Evolutionary conservation across 2,113 vertebrate species (phyloP).

Genomic region (Vidua macroura): DNA sequence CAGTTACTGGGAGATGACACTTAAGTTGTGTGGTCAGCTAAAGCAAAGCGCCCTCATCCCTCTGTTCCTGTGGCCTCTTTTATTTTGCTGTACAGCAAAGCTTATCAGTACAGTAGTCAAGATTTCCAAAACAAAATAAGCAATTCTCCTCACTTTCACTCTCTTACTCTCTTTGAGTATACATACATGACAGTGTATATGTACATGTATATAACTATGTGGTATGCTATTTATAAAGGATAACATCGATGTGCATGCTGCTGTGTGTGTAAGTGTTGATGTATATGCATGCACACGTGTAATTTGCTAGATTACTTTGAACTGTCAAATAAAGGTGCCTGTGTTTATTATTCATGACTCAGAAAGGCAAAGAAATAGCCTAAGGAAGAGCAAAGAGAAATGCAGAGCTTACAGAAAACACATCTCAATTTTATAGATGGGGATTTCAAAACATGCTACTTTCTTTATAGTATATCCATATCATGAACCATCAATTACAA

Average conservation of each 20-base stretch:
- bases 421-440: constrained; percentile 47
- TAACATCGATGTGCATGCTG: background rate
- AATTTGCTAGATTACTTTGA: constrained; percentile 51
- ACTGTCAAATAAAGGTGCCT: constrained; percentile 47
- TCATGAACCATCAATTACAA: constrained; percentile 30
- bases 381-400: constrained; percentile 54
- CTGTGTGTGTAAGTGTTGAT: background rate
- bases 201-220: background rate
- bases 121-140: background rate
- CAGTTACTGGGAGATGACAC: background rate
- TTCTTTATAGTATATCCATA: constrained; percentile 30
- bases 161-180: background rate
- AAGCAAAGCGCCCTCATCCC: background rate
- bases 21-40: background rate
- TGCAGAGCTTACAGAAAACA: constrained; percentile 23
- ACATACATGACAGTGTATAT: background rate
- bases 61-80: background rate
- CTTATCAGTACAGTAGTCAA: background rate
- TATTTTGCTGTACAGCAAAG: background rate
- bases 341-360: constrained; percentile 59
- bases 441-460: constrained; percentile 35
- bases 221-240: background rate
- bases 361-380: constrained; percentile 40
- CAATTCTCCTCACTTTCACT: background rate
- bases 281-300: background rate